These are phyloP conservation scores for Crocuta crocuta DNA, from an alignment of 2,113 vertebrate genomes.

Conservation along the genomic window DNA sequence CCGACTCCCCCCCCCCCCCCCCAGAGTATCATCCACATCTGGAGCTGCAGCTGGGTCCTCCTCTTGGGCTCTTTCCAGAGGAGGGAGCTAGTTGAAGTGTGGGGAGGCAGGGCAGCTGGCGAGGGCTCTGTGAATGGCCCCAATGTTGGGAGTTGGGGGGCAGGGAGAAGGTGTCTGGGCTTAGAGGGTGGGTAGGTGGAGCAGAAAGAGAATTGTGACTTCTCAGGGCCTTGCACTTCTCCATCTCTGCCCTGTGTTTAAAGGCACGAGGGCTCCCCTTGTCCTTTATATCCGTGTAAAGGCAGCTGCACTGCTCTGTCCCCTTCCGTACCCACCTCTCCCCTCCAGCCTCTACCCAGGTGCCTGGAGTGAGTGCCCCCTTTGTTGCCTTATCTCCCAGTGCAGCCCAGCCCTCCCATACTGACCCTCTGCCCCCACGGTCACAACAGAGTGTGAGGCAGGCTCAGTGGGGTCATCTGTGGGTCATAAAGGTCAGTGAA, in stretches of 20 bases:
- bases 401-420: slow-evolving; percentile 22
- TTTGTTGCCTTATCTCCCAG: background rate
- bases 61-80: slow-evolving; percentile 54
- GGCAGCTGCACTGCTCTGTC: background rate
- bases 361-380: background rate
- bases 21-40: slow-evolving; percentile 62
- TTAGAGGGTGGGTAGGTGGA: background rate
- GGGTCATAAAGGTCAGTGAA: slow-evolving; percentile 55
- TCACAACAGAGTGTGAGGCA: background rate
- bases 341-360: slow-evolving; percentile 34
- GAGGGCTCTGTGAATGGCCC: slow-evolving; percentile 64
- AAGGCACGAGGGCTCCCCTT: background rate
- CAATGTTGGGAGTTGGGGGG: slow-evolving; percentile 59
- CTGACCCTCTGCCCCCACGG: background rate
- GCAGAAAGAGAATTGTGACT: background rate
- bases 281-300: background rate
- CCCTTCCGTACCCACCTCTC: background rate
- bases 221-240: background rate
- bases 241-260: background rate
- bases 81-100: slow-evolving; percentile 9
- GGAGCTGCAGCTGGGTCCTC: slow-evolving; percentile 74
- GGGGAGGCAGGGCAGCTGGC: slow-evolving; percentile 55
- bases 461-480: background rate
- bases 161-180: background rate
- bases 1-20: background rate